These are phyloP conservation scores for Dasyurus viverrinus DNA, from an alignment of 2,113 vertebrate species.

Conservation along the genomic window DNA sequence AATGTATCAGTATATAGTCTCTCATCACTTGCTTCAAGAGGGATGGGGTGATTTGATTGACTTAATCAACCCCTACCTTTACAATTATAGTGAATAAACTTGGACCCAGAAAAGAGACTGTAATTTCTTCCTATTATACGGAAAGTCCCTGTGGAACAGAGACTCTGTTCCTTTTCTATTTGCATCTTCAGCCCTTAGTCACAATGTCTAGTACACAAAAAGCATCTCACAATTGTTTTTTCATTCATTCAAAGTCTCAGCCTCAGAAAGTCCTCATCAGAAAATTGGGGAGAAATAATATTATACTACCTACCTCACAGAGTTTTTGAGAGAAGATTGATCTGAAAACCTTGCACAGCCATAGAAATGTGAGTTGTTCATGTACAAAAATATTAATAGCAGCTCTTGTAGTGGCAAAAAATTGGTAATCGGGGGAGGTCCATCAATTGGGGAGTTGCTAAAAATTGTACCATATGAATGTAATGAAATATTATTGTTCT, in stretches of 20 bases:
- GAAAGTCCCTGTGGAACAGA: background rate
- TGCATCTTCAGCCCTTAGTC: background rate
- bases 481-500: too few relatives aligned
- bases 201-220: background rate
- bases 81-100: background rate
- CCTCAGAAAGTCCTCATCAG: background rate
- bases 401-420: too few relatives aligned
- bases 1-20: background rate
- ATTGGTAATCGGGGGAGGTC: too few relatives aligned
- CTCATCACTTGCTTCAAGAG: background rate
- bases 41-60: background rate
- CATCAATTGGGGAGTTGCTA: too few relatives aligned
- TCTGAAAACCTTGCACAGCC: background rate
- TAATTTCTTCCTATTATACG: background rate
- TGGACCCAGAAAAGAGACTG: background rate
- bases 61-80: background rate
- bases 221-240: background rate
- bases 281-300: background rate
- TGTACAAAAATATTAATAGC: too few relatives aligned
- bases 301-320: background rate
- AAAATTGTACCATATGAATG: too few relatives aligned
- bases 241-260: background rate
- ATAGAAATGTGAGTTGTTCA: background rate
- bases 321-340: background rate
- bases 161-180: background rate